Conservation (phyloP, 2,113 vertebrate genomes). For the Baryphthengus martii region DNA sequence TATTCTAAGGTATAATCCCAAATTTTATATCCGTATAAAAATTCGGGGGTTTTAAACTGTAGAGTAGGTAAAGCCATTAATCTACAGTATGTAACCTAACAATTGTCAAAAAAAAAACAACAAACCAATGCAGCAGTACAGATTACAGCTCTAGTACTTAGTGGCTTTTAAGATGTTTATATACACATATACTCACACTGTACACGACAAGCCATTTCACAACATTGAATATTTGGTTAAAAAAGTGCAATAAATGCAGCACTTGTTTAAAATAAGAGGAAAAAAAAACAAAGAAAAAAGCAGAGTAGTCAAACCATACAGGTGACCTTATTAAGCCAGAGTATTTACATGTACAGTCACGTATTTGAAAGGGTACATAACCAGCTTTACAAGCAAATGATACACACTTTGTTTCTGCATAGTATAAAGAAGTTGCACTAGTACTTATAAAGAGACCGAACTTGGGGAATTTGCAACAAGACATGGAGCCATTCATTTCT, state of each 20-base stretch:
- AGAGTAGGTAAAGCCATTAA: background rate
- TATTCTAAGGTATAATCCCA: background rate
- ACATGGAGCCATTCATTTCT: background rate
- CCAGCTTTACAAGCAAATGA: background rate
- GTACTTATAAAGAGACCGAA: background rate
- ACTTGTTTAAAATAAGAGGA: background rate
- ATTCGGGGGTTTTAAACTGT: background rate
- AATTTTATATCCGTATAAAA: background rate
- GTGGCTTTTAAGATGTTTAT: background rate
- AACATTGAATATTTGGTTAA: background rate
- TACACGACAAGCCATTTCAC: background rate
- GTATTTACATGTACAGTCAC: background rate
- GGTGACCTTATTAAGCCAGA: background rate
- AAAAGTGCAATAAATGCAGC: background rate
- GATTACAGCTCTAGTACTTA: background rate
- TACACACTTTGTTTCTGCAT: background rate
- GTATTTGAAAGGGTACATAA: background rate
- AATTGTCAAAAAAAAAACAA: background rate
- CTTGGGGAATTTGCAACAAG: background rate
- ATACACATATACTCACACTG: background rate
- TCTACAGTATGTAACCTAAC: background rate
- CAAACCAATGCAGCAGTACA: background rate
- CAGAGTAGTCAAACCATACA: background rate
- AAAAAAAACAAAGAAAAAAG: background rate
- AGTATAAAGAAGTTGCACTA: background rate